Conservation (phyloP, 2,113 vertebrate species). For the Zeus faber region DNA sequence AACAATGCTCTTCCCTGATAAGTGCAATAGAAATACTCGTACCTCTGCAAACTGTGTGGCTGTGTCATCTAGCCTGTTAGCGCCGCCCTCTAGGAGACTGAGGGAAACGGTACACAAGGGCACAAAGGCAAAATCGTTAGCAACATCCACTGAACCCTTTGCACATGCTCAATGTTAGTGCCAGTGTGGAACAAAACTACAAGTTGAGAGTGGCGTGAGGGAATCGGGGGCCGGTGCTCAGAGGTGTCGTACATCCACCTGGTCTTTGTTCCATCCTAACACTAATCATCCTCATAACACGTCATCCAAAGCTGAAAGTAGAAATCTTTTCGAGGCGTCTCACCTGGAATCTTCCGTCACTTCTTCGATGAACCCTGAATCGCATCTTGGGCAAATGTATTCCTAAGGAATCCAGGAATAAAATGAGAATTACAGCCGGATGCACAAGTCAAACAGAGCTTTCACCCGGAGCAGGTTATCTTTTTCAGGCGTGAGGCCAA, state of each 20-base stretch:
- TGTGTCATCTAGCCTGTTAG: conserved; percentile 82
- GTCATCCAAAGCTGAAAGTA: neutral
- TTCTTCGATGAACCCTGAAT: conserved; percentile 94
- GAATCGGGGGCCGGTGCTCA: too few relatives aligned
- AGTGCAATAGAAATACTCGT: conserved; percentile 32
- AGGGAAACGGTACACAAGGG: conserved; percentile 39
- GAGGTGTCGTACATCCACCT: too few relatives aligned
- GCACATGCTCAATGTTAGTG: neutral
- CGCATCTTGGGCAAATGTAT: conserved; percentile 90
- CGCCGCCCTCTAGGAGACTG: conserved; percentile 86
- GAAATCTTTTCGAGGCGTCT: conserved; percentile 15
- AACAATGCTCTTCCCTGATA: too few relatives aligned
- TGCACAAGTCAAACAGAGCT: neutral
- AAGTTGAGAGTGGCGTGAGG: too few relatives aligned
- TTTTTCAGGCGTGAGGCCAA: too few relatives aligned
- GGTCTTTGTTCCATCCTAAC: conserved; percentile 4
- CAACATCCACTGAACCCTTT: conserved; percentile 7
- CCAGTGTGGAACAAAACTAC: too few relatives aligned
- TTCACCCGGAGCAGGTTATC: too few relatives aligned
- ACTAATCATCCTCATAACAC: too few relatives aligned
- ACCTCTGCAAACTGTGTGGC: conserved; percentile 93
- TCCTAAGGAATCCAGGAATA: conserved; percentile 73
- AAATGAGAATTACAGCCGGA: neutral
- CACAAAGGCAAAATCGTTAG: conserved; percentile 40
- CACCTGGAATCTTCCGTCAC: conserved; percentile 95